Evolutionary conservation across 1,140 invertebrate species (phyloP).

Genomic region (Musca domestica): DNA sequence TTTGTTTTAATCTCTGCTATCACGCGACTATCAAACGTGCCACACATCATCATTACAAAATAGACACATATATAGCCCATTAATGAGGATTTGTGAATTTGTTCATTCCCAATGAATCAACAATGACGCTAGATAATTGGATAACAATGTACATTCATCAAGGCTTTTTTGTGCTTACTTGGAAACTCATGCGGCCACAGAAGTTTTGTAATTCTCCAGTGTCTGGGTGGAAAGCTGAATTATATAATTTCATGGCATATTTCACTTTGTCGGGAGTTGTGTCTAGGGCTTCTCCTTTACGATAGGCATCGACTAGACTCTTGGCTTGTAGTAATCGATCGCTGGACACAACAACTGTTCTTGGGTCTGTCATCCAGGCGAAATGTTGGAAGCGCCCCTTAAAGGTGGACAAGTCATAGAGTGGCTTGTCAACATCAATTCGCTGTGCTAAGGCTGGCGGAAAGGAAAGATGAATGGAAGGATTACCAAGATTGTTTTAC

Average conservation of each 20-base stretch:
- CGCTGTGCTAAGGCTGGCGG: not conserved
- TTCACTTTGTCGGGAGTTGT: slow-evolving; percentile 81
- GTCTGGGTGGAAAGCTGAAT: slow-evolving; percentile 98
- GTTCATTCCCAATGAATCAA: too few relatives aligned
- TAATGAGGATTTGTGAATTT: not conserved
- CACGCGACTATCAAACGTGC: too few relatives aligned
- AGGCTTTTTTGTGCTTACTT: slow-evolving; percentile 54
- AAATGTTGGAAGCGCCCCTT: slow-evolving; percentile 91
- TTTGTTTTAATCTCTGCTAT: too few relatives aligned
- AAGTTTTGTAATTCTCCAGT: slow-evolving; percentile 96
- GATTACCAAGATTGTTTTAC: too few relatives aligned
- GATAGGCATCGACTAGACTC: slow-evolving; percentile 40
- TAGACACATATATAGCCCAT: not conserved
- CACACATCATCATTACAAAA: too few relatives aligned
- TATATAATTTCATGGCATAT: slow-evolving; percentile 91
- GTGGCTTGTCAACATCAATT: slow-evolving; percentile 81
- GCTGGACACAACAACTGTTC: slow-evolving; percentile 76
- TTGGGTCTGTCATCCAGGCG: slow-evolving; percentile 91
- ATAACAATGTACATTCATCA: not conserved
- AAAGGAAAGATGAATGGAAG: too few relatives aligned
- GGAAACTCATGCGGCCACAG: slow-evolving; percentile 96
- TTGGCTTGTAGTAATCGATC: slow-evolving; percentile 49
- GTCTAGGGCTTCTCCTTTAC: slow-evolving; percentile 67
- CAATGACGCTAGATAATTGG: too few relatives aligned
- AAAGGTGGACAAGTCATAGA: slow-evolving; percentile 92